phyloP scores from a whole-genome alignment of 2,113 vertebrate species.

The Pomatorhinus ruficollis region DNA sequence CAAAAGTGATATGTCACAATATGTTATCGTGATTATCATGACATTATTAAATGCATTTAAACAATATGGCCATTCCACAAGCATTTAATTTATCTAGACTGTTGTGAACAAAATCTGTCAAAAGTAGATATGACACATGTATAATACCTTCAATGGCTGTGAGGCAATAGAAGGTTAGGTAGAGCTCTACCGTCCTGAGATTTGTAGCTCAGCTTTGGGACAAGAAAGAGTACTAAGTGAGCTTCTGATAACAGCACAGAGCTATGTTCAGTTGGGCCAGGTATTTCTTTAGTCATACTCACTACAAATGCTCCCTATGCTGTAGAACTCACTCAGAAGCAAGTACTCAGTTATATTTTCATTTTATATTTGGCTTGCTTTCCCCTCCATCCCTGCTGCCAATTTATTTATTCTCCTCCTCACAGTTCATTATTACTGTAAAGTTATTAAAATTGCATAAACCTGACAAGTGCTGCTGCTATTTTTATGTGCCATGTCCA shows the following conservation, averaged over 20 bases:
- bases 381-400: neutral
- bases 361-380: neutral
- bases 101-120: neutral
- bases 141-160: neutral
- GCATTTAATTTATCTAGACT: neutral
- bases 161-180: neutral
- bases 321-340: neutral
- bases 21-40: neutral
- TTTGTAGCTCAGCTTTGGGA: neutral
- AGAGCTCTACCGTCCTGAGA: neutral
- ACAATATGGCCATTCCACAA: neutral
- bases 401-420: neutral
- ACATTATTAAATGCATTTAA: neutral
- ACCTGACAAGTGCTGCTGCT: neutral
- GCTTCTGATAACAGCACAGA: neutral
- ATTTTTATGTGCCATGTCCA: neutral
- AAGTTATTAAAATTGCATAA: neutral
- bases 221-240: neutral
- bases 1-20: neutral
- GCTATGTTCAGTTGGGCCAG: neutral
- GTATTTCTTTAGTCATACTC: neutral
- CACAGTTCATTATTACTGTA: neutral
- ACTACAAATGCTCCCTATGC: neutral
- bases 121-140: neutral
- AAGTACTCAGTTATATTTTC: neutral